Evolutionary conservation across 2,888 invertebrate genomes (phyloP).

Genomic region (Nymphalis polychloros): DNA sequence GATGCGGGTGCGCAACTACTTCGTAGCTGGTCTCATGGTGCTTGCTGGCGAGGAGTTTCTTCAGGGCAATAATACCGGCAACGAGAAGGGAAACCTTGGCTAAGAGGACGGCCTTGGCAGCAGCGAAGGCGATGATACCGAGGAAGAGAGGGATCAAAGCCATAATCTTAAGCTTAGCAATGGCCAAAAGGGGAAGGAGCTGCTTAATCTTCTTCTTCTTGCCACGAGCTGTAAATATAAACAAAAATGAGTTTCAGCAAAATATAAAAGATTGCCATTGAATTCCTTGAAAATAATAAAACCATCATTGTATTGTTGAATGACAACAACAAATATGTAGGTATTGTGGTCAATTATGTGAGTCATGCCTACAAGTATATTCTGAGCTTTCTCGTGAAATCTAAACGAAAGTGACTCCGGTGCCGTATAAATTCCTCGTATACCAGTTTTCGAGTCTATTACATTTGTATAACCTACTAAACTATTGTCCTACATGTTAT

Average conservation of each 20-base stretch:
- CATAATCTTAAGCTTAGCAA: constrained; percentile 89
- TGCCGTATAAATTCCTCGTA: constrained; percentile 28
- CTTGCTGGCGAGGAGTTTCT: constrained; percentile 88
- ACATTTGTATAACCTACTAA: constrained; percentile 14
- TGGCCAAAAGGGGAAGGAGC: constrained; percentile 87
- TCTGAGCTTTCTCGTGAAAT: constrained; percentile 25
- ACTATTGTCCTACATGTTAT: not conserved
- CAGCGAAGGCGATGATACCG: constrained; percentile 87
- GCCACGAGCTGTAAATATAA: constrained; percentile 84
- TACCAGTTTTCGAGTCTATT: constrained; percentile 28
- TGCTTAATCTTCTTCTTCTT: constrained; percentile 91
- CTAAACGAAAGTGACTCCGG: constrained; percentile 35
- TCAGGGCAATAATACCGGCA: constrained; percentile 85
- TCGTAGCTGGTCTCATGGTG: constrained; percentile 87
- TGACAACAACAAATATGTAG: not conserved
- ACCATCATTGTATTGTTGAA: too few relatives aligned
- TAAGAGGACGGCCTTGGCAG: constrained; percentile 92
- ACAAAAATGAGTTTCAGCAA: not conserved
- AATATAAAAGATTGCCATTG: not conserved
- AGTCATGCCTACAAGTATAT: not conserved
- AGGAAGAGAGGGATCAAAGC: constrained; percentile 89
- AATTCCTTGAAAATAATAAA: too few relatives aligned
- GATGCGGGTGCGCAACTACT: constrained; percentile 86
- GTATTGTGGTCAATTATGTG: not conserved
- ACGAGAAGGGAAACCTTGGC: constrained; percentile 91